Base-by-base conservation (phyloP, 2,888 invertebrate species). In the Clistopyga incitator region DNA sequence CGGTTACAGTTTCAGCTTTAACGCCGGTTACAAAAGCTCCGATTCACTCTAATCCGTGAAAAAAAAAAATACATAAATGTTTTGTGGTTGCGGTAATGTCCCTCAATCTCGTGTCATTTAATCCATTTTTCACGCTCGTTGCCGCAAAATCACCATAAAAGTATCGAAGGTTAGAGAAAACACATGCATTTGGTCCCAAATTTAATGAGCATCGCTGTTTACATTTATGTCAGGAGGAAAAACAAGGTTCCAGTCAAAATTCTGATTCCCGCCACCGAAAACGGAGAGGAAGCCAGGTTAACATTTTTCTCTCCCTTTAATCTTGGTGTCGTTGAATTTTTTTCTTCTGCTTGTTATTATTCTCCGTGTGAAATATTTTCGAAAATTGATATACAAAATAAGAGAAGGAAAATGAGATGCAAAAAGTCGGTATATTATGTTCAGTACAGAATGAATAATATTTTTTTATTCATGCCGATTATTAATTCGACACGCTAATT, bases 161-260 rank as follows among this genome's bases (percentile, higher is more conserved):
- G 4, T 74, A 38, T 20, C 34, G 47, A 42, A 6, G 29, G 11
- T n/a, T 10, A 47, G 50, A 52, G 20, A 78, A 38, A 56, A 59
- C 13, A 42, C 20, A 72, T 59, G 13, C 67, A 78, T 72, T 54
- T 61, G 47, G n/a, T 56, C n/a, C 29, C 42, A 23, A 0, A 34
- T 78, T 45, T 78, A 75, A 82, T 67, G 59, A 78, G 54, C 75
- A 80, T 77, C 76, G 80, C 67, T 74, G 85, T 89, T 92, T 90
- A 85, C 90, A 90, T 88, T 88, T 89, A 78, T 90, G 86, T 87
- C 86, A 93, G 93, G 92, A 93, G 93, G 93, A 93, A 93, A 93
- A 93, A 89, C 92, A 92, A 90, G 90, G 87, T 92, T 90, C 93
- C 93, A 75, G 88, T 93, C 87, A 93, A 91, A 93, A 92, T 93